Evolutionary conservation across 2,797 vertebrate species (phyloP).

Genomic region (Lophius americanus): DNA sequence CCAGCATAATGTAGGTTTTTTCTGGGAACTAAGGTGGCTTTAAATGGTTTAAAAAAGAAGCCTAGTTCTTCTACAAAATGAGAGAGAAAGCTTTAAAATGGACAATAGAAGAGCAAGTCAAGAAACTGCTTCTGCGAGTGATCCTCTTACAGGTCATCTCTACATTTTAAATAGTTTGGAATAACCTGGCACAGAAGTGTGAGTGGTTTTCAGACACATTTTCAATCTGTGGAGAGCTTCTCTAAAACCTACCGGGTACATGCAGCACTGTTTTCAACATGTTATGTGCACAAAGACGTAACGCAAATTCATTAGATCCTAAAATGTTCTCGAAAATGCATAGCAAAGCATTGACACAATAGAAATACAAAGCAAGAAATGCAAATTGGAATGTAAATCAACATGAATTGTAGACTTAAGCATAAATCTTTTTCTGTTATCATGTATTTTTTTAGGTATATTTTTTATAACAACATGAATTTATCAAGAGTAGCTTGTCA

Average conservation of each 20-base stretch:
- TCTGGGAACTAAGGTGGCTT: no score
- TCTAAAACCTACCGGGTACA: no score
- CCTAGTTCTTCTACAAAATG: no score
- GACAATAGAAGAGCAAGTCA: background rate
- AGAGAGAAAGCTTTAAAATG: background rate
- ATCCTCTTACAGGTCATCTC: background rate
- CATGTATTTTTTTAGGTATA: no score
- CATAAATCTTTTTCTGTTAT: no score
- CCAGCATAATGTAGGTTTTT: no score
- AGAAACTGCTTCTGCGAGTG: background rate
- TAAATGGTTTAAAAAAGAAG: no score
- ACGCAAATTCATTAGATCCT: background rate
- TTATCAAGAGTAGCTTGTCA: background rate
- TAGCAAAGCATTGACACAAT: no score
- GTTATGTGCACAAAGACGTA: background rate
- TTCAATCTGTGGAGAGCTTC: background rate
- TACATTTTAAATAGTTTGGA: background rate
- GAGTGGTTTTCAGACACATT: background rate
- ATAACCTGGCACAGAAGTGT: background rate
- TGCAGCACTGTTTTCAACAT: background rate
- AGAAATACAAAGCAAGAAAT: no score
- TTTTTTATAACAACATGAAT: no score
- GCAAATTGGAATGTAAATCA: no score
- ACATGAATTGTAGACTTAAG: background rate
- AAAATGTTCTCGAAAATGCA: background rate